Conservation (phyloP, 1,140 invertebrate genomes). For the Phthorimaea operculella region DNA sequence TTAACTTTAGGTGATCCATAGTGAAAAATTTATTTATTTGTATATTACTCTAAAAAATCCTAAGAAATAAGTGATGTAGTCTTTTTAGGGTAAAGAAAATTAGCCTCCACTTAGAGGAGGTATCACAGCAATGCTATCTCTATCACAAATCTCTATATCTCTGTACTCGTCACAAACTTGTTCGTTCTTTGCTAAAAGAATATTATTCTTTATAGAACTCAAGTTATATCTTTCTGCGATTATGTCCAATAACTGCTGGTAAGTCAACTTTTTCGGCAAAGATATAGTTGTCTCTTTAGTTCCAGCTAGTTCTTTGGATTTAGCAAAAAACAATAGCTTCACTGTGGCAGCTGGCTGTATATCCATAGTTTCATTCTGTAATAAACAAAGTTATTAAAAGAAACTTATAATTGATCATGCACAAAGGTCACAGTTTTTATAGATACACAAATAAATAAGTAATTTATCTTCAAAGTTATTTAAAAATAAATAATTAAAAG, state of each 20-base stretch:
- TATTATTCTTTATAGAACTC: constrained; percentile 73
- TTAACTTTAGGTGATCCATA: constrained; percentile 78
- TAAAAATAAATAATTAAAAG: too few relatives aligned
- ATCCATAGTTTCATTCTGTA: constrained; percentile 56
- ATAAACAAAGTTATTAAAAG: constrained; percentile 4
- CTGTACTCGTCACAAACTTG: constrained; percentile 71
- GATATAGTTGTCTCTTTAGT: constrained; percentile 64
- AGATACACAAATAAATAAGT: too few relatives aligned
- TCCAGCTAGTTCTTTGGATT: constrained; percentile 83
- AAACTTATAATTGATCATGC: too few relatives aligned
- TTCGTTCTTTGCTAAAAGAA: constrained; percentile 86
- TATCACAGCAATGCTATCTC: constrained; percentile 86
- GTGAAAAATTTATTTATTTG: not conserved
- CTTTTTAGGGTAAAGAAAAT: constrained; percentile 4
- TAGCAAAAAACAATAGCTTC: constrained; percentile 87
- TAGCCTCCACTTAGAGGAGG: constrained; percentile 90
- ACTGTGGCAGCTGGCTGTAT: constrained; percentile 63
- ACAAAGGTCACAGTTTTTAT: too few relatives aligned
- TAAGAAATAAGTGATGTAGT: not conserved
- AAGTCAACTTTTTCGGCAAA: constrained; percentile 65
- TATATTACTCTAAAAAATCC: not conserved
- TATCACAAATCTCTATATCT: constrained; percentile 71
- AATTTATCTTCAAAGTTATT: too few relatives aligned
- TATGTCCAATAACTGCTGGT: constrained; percentile 68
- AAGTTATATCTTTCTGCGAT: constrained; percentile 74